A percentile compares a stretch with the other conserved stretches of the same genome.
phyloP scores from a whole-genome alignment of 2,888 invertebrate genomes.

The Sympetrum striolatum region DNA sequence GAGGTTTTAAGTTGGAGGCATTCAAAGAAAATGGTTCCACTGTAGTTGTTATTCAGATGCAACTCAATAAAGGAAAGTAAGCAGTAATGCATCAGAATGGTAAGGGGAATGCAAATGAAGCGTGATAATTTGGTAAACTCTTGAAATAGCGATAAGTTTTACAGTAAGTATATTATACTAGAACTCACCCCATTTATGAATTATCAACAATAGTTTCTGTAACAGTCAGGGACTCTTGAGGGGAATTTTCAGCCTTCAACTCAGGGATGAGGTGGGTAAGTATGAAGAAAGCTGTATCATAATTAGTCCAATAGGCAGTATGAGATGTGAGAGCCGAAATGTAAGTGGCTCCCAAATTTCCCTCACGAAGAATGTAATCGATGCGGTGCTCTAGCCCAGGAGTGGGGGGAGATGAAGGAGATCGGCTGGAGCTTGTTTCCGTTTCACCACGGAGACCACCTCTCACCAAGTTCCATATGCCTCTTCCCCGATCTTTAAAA shows the following conservation, averaged over 20 bases:
- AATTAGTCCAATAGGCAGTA: conserved; percentile 70
- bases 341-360: conserved; percentile 66
- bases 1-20: not conserved
- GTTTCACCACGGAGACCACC: conserved; percentile 59
- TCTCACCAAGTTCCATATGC: conserved; percentile 60
- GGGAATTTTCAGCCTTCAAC: conserved; percentile 54
- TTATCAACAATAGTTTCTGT: not conserved
- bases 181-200: not conserved
- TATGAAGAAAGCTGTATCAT: conserved; percentile 70
- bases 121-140: not conserved
- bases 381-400: conserved; percentile 65
- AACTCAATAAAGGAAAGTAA: not conserved
- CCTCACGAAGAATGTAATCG: conserved; percentile 67
- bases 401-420: conserved; percentile 34
- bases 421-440: conserved; percentile 56
- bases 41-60: too few relatives aligned
- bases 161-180: not conserved
- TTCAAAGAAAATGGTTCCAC: not conserved
- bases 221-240: not conserved
- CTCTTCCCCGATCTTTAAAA: conserved; percentile 59
- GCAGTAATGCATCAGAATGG: not conserved
- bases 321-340: conserved; percentile 68
- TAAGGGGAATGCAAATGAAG: not conserved
- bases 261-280: conserved; percentile 63
- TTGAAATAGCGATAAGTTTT: not conserved